phyloP scores from a whole-genome alignment of 2,888 invertebrate genomes.

The Mayetiola destructor region DNA sequence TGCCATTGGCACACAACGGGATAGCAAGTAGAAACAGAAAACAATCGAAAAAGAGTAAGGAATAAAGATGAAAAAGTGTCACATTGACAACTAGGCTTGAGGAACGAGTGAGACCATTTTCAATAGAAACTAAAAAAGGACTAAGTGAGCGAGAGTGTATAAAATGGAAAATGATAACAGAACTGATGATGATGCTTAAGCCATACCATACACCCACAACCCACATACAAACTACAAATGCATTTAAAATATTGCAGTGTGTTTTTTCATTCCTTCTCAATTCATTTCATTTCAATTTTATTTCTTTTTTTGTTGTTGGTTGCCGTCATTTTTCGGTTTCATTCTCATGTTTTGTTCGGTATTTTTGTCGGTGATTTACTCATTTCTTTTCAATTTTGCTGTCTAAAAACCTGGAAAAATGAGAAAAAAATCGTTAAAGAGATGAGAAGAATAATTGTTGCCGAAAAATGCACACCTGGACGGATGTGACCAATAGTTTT shows the following conservation, averaged over 20 bases:
- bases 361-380: slow-evolving; percentile 9
- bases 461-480: slow-evolving; percentile 12
- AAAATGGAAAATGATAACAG: slow-evolving; percentile 8
- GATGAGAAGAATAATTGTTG: slow-evolving; percentile 8
- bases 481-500: slow-evolving; percentile 10
- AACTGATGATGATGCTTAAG: not conserved
- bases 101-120: not conserved
- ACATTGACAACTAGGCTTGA: not conserved
- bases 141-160: too few relatives aligned
- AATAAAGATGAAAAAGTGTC: slow-evolving; percentile 4
- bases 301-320: slow-evolving; percentile 7
- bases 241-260: slow-evolving; percentile 4
- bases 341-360: not conserved
- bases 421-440: too few relatives aligned
- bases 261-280: not conserved
- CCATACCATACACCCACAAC: slow-evolving; percentile 4
- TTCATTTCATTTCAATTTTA: not conserved
- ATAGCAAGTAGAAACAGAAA: not conserved
- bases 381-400: not conserved
- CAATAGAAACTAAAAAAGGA: not conserved
- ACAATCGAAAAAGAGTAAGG: not conserved
- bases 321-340: too few relatives aligned
- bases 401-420: not conserved
- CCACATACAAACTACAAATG: not conserved
- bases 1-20: not conserved